These are phyloP conservation scores for Erinaceus europaeus DNA, from an alignment of 2,113 vertebrate species.

Conservation along the genomic window DNA sequence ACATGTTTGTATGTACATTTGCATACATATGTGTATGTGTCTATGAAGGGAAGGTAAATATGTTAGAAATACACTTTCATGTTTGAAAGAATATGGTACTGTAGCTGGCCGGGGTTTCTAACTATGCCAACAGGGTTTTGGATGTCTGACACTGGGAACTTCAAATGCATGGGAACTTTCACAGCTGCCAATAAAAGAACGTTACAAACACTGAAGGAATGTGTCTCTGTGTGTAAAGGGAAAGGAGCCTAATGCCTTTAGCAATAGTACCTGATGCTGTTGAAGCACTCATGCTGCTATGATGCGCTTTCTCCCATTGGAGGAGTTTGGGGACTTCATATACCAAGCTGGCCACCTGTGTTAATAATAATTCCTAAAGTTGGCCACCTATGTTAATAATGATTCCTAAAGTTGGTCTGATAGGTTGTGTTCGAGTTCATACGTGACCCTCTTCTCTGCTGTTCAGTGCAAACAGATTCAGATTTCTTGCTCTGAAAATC, in stretches of 20 bases:
- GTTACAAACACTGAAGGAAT: not conserved
- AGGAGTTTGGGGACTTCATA: not conserved
- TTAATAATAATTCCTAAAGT: not conserved
- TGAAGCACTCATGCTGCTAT: not conserved
- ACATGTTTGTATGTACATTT: not conserved
- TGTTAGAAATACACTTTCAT: not conserved
- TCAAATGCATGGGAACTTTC: not conserved
- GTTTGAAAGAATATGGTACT: not conserved
- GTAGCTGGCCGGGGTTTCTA: not conserved
- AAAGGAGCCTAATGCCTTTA: not conserved
- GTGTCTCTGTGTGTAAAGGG: not conserved
- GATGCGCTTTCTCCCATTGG: not conserved
- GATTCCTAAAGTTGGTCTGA: not conserved
- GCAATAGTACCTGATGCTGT: not conserved
- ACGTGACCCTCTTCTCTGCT: not conserved
- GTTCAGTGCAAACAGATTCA: conserved; percentile 53
- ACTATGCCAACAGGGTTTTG: not conserved
- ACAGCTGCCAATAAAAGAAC: not conserved
- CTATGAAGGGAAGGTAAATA: not conserved
- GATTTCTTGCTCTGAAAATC: conserved; percentile 68
- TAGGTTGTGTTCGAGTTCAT: too few species aligned
- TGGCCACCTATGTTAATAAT: not conserved
- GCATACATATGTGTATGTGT: not conserved
- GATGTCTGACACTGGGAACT: not conserved
- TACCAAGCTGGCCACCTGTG: not conserved